phyloP scores from a whole-genome alignment of 2,888 invertebrate genomes.

The Lobophora halterata region DNA sequence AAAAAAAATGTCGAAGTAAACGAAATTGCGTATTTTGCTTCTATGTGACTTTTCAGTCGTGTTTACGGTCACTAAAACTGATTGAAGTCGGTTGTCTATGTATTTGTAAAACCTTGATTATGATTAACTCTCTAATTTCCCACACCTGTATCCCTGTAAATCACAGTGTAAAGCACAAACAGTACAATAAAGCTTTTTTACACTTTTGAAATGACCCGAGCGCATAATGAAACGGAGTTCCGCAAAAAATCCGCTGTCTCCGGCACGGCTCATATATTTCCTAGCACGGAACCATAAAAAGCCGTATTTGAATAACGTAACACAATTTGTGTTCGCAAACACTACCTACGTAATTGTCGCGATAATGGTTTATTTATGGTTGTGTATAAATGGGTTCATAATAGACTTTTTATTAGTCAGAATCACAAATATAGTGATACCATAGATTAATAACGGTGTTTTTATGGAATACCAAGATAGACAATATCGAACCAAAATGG shows the following conservation, averaged over 20 bases:
- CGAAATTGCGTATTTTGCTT: too few relatives aligned
- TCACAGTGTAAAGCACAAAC: background rate
- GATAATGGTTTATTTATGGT: slow-evolving; percentile 22
- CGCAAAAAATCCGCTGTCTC: slow-evolving; percentile 16
- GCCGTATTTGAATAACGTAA: slow-evolving; percentile 30
- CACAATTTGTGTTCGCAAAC: slow-evolving; percentile 27
- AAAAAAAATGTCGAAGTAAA: too few relatives aligned
- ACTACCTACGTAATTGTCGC: slow-evolving; percentile 25
- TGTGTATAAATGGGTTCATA: slow-evolving; percentile 11
- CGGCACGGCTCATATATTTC: slow-evolving; percentile 12
- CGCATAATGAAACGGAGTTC: slow-evolving; percentile 16
- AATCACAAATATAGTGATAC: too few relatives aligned
- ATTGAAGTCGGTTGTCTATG: too few relatives aligned
- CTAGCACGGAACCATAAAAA: slow-evolving; percentile 22
- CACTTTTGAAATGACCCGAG: slow-evolving; percentile 12
- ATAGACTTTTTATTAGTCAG: slow-evolving; percentile 11
- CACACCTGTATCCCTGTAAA: too few relatives aligned
- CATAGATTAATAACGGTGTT: too few relatives aligned
- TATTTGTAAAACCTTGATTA: too few relatives aligned
- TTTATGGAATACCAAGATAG: too few relatives aligned
- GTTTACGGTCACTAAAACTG: too few relatives aligned
- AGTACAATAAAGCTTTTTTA: slow-evolving; percentile 14
- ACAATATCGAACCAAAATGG: too few relatives aligned
- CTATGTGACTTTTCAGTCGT: too few relatives aligned
- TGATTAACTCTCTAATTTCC: too few relatives aligned